A percentile compares a stretch with the other conserved stretches of the same genome.
These are phyloP conservation scores for Ennomos fuscantarius DNA, from an alignment of 2,888 invertebrate species.

Conservation along the genomic window DNA sequence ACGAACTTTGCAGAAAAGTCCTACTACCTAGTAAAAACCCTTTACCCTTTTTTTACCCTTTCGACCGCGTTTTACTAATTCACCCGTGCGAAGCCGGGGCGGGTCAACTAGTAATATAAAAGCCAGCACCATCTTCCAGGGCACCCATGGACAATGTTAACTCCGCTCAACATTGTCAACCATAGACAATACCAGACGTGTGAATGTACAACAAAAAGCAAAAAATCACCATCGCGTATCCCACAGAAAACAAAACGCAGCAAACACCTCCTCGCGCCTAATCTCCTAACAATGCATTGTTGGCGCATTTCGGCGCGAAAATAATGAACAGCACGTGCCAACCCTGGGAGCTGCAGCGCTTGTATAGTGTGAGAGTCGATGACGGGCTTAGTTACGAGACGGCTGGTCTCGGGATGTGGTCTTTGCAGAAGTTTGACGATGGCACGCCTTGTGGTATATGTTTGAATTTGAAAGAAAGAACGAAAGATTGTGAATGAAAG, in stretches of 20 bases:
- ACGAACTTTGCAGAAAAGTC: too few relatives aligned
- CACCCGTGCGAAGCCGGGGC: too few relatives aligned
- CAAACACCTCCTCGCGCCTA: constrained; percentile 72
- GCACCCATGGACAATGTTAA: too few relatives aligned
- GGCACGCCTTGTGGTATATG: neutral
- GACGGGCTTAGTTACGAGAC: constrained; percentile 2
- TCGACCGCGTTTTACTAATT: too few relatives aligned
- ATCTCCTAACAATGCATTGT: constrained; percentile 82
- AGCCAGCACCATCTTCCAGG: too few relatives aligned
- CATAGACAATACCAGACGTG: constrained; percentile 42
- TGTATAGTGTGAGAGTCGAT: constrained; percentile 11
- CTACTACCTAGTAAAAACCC: too few relatives aligned
- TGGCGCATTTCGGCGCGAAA: constrained; percentile 84
- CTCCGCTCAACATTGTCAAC: constrained; percentile 9
- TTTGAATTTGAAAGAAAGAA: too few relatives aligned
- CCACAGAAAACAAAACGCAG: constrained; percentile 39
- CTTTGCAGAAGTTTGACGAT: too few relatives aligned
- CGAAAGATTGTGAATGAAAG: too few relatives aligned
- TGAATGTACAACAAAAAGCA: constrained; percentile 44
- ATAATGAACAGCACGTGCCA: constrained; percentile 83
- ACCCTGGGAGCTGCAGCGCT: constrained; percentile 47
- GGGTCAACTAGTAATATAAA: too few relatives aligned
- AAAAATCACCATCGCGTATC: constrained; percentile 29
- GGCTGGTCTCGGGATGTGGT: neutral
- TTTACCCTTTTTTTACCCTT: too few relatives aligned